Evolutionary conservation across 1,140 invertebrate genomes (phyloP).

Genomic region (Heliconius eleuchia): DNA sequence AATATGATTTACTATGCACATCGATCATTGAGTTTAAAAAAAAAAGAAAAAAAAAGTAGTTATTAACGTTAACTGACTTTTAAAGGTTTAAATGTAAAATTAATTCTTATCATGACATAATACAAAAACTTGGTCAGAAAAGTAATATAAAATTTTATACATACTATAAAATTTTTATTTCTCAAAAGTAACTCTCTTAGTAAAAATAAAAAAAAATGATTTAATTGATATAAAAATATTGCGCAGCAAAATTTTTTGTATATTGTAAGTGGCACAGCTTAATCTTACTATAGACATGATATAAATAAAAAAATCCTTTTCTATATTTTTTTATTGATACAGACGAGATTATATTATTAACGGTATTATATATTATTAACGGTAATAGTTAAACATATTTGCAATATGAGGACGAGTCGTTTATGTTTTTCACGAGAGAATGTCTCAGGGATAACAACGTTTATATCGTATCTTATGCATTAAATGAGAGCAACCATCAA

Average conservation of each 20-base stretch:
- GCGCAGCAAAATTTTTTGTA: not conserved
- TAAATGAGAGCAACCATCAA: constrained; percentile 12
- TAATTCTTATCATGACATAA: not conserved
- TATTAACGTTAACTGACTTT: not conserved
- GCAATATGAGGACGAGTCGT: not conserved
- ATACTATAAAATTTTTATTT: no score
- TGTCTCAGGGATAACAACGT: constrained; percentile 13
- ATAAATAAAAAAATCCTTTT: not conserved
- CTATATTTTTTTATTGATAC: not conserved
- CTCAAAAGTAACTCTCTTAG: no score
- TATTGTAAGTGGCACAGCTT: not conserved
- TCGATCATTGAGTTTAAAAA: no score
- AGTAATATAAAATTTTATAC: no score
- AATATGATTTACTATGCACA: no score
- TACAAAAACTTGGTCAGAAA: not conserved
- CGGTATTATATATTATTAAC: not conserved
- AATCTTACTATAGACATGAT: not conserved
- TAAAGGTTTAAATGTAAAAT: not conserved
- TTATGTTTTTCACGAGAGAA: constrained; percentile 8
- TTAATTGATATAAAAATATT: no score
- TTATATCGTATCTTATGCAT: constrained; percentile 4
- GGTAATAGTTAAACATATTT: not conserved
- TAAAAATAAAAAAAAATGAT: no score
- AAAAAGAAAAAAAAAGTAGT: not conserved
- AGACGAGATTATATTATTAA: not conserved